Evolutionary conservation across 2,797 vertebrate genomes (phyloP).

Genomic region (Setipinna tenuifilis): DNA sequence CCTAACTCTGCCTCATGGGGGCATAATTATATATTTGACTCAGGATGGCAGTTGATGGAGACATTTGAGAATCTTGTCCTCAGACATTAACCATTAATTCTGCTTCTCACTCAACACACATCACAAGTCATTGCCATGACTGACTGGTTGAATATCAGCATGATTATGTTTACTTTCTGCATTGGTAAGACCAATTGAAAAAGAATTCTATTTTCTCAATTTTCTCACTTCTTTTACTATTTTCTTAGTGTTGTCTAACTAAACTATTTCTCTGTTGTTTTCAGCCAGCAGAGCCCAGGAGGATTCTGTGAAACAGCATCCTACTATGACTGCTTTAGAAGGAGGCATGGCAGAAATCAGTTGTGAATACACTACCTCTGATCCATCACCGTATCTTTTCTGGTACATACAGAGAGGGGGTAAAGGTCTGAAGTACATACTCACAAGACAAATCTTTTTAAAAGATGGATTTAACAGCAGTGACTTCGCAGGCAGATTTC

Average conservation of each 20-base stretch:
- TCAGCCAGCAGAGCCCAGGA: not conserved
- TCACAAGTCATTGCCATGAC: not conserved
- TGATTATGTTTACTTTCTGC: not conserved
- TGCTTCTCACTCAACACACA: not conserved
- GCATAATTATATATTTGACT: not conserved
- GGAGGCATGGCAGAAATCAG: not conserved
- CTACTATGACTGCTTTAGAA: not conserved
- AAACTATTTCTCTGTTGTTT: not conserved
- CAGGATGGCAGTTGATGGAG: not conserved
- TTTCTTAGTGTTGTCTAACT: not conserved
- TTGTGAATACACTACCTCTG: not conserved
- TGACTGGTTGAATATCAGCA: not conserved
- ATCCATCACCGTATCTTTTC: slow-evolving; percentile 20
- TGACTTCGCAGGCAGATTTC: slow-evolving; percentile 37
- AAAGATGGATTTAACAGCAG: not conserved
- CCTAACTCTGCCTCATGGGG: not conserved
- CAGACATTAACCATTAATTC: not conserved
- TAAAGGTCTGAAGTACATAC: not conserved
- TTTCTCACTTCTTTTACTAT: not conserved
- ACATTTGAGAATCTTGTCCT: not conserved
- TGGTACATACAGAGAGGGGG: slow-evolving; percentile 22
- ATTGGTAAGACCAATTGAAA: not conserved
- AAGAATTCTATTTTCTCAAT: not conserved
- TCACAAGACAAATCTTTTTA: not conserved
- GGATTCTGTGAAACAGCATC: slow-evolving; percentile 3